These are phyloP conservation scores for Emberiza fucata DNA, from an alignment of 2,113 vertebrate genomes.

Conservation along the genomic window DNA sequence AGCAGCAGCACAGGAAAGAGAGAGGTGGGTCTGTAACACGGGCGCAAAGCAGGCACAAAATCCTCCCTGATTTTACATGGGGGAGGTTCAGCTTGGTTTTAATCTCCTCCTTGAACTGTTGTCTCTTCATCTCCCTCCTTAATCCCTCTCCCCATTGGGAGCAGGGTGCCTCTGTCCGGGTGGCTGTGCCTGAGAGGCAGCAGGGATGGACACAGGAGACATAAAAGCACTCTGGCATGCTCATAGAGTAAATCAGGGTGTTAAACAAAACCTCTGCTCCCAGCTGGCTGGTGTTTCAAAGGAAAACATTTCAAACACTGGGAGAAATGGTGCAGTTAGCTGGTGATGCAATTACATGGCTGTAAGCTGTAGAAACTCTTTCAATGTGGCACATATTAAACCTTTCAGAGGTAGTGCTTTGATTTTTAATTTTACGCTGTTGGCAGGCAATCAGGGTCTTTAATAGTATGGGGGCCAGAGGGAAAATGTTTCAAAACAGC, in stretches of 20 bases:
- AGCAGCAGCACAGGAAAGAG: neutral
- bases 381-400: constrained; percentile 73
- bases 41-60: neutral
- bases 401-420: constrained; percentile 75
- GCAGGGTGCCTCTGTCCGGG: fast-evolving
- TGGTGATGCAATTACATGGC: constrained; percentile 70
- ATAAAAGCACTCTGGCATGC: neutral
- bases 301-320: constrained; percentile 63
- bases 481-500: constrained; percentile 80
- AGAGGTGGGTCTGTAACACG: fast-evolving
- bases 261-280: constrained; percentile 56
- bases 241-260: neutral
- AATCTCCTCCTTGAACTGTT: neutral
- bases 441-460: constrained; percentile 77
- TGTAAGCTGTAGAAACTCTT: constrained; percentile 68
- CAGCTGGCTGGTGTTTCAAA: constrained; percentile 69
- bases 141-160: neutral
- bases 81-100: neutral
- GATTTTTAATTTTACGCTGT: constrained; percentile 82
- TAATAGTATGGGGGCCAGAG: constrained; percentile 79
- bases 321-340: constrained; percentile 55
- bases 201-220: neutral
- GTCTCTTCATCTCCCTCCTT: neutral
- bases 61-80: neutral
- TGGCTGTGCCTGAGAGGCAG: fast-evolving